Evolutionary conservation across 2,797 vertebrate species (phyloP), one percentile per base, ranked within the genome.

Genomic region (Rhinogobio ventralis): DNA sequence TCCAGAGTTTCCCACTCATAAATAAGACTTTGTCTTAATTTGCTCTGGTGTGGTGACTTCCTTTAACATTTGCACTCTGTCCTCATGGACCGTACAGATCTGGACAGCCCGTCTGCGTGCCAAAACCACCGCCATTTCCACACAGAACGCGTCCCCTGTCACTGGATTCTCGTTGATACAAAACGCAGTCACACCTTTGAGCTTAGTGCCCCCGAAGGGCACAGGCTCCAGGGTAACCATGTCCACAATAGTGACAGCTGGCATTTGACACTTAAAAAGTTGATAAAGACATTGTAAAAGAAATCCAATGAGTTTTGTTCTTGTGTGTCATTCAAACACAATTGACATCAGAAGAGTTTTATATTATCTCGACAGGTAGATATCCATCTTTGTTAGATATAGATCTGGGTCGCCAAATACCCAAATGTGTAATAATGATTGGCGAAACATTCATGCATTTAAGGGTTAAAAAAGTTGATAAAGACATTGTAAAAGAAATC

Each of bases 81-180:
- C 98, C 93, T 98, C 97, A 0, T 97, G 96, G 36, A 99, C 97
- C 92, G 96, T 95, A 90, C 96, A 99, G 86, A 99, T 95, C 89
- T 99, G 98, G 75, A 99, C 95, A 3, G 97, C 97, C 80, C 97
- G 94, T 14, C 96, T 95, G 87, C 97, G 98, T 45, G 96, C 94
- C 0, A 97, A 97, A 88, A 98, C 96, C 69, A 99, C 96, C 23
- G 96, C 97, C 85, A 99, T 96, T 88, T 99, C 98, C 28, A 99
- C 97, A 0, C 97, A 98, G 92, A 99, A 99, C 0, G 98, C 97
- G 87, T 99, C 97, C 1, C 95, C 96, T 0, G 93, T 97, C 89
- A 99, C 96, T 0, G 98, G 98, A 91, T 99, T 99, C 90, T 99
- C 98, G 0, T 99, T 99, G 25, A 99, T 80, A 0, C 96, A 94